Conservation (phyloP, 2,113 vertebrate genomes). For the cattle (Bos taurus) region ARS-UCD2.0 NC_037334.1:24587501-24588000, state of each 20-base stretch:
- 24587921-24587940: background rate
- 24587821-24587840: background rate
- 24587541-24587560: background rate
- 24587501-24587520: background rate
- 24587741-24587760: background rate
- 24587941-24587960: background rate
- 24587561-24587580: background rate
- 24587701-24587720: background rate
- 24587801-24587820: background rate
- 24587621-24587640: background rate
- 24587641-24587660: background rate
- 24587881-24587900: background rate
- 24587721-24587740: rapidly evolving
- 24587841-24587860: background rate
- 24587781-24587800: background rate
- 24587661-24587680: background rate
- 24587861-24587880: background rate
- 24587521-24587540: background rate
- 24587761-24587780: background rate
- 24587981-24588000: background rate
- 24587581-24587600: background rate
- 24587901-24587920: background rate
- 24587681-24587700: background rate
- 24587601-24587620: background rate
- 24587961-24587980: background rate